These are phyloP conservation scores for Mellivora capensis DNA, from an alignment of 2,113 vertebrate species.

Conservation along the genomic window DNA sequence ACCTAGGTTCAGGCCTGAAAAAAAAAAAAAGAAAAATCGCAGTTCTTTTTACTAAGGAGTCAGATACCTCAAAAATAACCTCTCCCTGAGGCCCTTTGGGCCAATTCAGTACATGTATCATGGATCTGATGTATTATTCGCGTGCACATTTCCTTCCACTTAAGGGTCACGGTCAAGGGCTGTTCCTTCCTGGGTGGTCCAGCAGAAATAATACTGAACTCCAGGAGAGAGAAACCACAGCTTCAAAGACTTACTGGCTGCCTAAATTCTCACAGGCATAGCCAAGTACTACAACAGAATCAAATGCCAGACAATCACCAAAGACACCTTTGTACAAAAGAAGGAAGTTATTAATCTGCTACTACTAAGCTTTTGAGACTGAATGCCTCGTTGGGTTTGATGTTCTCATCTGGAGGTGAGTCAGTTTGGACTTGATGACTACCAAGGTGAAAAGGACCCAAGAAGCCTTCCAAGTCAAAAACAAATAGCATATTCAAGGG, in stretches of 20 bases:
- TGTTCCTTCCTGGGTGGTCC: not conserved
- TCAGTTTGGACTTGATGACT: not conserved
- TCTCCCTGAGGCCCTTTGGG: not conserved
- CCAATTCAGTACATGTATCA: not conserved
- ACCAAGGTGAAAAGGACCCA: not conserved
- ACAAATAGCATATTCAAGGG: not conserved
- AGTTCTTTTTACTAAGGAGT: not conserved
- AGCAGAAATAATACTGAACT: not conserved
- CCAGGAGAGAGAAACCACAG: not conserved
- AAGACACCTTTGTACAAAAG: not conserved
- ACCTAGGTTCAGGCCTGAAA: not conserved
- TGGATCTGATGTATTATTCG: not conserved
- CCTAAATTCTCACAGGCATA: not conserved
- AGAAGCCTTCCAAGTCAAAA: not conserved
- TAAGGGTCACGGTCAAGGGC: not conserved
- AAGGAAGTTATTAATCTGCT: not conserved
- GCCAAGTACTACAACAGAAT: not conserved
- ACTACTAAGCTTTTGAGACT: not conserved
- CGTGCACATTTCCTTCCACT: not conserved
- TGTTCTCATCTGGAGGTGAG: no score
- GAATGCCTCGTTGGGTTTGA: not conserved
- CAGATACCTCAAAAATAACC: not conserved
- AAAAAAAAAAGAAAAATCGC: not conserved
- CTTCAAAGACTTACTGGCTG: not conserved
- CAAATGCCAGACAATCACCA: not conserved